Conservation (phyloP, 2,797 vertebrate genomes). For the Perodicticus potto region DNA sequence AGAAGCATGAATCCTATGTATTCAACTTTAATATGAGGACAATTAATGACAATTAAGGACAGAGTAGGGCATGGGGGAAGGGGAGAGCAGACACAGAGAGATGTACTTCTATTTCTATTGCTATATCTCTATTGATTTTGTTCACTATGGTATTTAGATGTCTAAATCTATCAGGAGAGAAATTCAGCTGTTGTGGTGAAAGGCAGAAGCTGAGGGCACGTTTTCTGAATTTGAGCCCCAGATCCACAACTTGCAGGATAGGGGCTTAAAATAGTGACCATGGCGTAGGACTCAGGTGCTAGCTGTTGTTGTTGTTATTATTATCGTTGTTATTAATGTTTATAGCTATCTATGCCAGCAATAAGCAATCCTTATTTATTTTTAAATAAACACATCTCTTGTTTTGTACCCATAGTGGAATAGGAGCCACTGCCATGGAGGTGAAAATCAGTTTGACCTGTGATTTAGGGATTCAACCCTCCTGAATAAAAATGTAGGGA, state of each 20-base stretch:
- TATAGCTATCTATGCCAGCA: background rate
- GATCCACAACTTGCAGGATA: background rate
- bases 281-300: background rate
- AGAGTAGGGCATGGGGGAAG: too few species aligned
- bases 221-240: background rate
- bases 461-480: background rate
- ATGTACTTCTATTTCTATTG: background rate
- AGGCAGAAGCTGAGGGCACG: background rate
- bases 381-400: background rate
- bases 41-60: too few species aligned
- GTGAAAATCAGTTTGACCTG: background rate
- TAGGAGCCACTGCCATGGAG: background rate
- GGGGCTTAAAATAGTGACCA: background rate
- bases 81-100: too few species aligned
- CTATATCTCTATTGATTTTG: background rate
- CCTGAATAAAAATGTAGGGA: background rate
- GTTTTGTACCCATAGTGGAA: too few species aligned
- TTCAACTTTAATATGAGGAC: too few species aligned
- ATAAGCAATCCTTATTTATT: background rate
- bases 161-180: background rate
- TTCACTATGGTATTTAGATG: background rate
- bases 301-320: background rate
- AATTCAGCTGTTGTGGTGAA: background rate
- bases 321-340: background rate
- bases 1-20: too few species aligned